Evolutionary conservation across 2,797 vertebrate species (phyloP).

Genomic region (Dromococcyx pavoninus): DNA sequence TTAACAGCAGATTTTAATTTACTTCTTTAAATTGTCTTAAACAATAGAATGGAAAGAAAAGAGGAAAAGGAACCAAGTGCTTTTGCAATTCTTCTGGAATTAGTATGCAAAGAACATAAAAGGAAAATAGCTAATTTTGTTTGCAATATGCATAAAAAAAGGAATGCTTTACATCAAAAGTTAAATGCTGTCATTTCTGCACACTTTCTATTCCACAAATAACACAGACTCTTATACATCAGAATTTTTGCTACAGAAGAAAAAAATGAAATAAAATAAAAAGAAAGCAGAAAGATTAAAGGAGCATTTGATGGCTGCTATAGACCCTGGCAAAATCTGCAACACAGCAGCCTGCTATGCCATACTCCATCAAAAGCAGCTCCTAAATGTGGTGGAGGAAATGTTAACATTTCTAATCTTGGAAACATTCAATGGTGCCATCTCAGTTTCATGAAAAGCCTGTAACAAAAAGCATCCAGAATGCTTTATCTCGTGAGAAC

Average conservation of each 20-base stretch:
- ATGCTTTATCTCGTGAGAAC: neutral
- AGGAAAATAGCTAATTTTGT: slow-evolving; percentile 13
- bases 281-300: slow-evolving; percentile 25
- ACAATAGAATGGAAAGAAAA: neutral
- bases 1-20: slow-evolving; percentile 10
- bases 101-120: slow-evolving; percentile 33
- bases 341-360: slow-evolving; percentile 25
- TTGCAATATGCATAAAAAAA: slow-evolving; percentile 8
- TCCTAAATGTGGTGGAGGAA: slow-evolving; percentile 30
- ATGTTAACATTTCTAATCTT: slow-evolving; percentile 55
- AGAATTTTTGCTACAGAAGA: neutral
- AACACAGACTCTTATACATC: neutral
- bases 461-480: slow-evolving; percentile 23
- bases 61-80: neutral
- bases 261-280: neutral
- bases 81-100: slow-evolving; percentile 17
- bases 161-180: slow-evolving; percentile 9
- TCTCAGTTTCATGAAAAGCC: slow-evolving; percentile 40
- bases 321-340: slow-evolving; percentile 34
- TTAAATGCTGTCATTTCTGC: slow-evolving; percentile 31
- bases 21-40: neutral
- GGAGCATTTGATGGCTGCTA: neutral
- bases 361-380: slow-evolving; percentile 25
- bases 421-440: slow-evolving; percentile 18
- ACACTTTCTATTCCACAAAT: slow-evolving; percentile 36